Conservation (phyloP, 2,797 vertebrate genomes). For the Eleutherodactylus coqui region DNA sequence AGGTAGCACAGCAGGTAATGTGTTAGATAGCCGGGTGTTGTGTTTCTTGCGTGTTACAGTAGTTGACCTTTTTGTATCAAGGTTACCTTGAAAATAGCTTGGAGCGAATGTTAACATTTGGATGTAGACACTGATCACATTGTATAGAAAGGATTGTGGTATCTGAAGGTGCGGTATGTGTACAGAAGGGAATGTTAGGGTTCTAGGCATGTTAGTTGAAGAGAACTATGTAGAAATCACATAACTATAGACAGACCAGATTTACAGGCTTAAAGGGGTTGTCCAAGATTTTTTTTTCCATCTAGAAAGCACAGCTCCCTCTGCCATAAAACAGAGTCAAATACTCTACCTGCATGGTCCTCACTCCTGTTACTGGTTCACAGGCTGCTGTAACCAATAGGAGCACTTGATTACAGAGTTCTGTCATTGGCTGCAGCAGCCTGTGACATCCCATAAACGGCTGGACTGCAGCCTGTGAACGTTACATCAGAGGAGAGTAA, state of each 20-base stretch:
- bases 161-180: constrained; percentile 41
- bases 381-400: too few species aligned
- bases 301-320: too few species aligned
- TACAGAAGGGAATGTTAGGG: constrained; percentile 12
- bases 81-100: constrained; percentile 41
- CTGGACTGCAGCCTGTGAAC: too few species aligned
- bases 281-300: too few species aligned
- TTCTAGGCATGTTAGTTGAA: constrained; percentile 46
- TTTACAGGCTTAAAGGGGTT: neutral
- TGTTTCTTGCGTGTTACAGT: constrained; percentile 37
- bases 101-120: neutral
- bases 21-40: constrained; percentile 34
- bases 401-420: too few species aligned
- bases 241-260: neutral
- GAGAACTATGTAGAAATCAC: constrained; percentile 25
- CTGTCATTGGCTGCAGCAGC: too few species aligned
- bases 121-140: neutral
- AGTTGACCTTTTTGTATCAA: constrained; percentile 23
- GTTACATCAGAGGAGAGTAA: too few species aligned
- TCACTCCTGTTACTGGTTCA: too few species aligned
- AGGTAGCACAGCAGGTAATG: neutral
- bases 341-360: too few species aligned
- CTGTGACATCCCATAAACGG: too few species aligned
- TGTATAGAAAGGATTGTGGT: constrained; percentile 8
- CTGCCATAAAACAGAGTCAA: too few species aligned